phyloP scores from a whole-genome alignment of 2,797 vertebrate genomes.

The Gymnothorax reevesii region DNA sequence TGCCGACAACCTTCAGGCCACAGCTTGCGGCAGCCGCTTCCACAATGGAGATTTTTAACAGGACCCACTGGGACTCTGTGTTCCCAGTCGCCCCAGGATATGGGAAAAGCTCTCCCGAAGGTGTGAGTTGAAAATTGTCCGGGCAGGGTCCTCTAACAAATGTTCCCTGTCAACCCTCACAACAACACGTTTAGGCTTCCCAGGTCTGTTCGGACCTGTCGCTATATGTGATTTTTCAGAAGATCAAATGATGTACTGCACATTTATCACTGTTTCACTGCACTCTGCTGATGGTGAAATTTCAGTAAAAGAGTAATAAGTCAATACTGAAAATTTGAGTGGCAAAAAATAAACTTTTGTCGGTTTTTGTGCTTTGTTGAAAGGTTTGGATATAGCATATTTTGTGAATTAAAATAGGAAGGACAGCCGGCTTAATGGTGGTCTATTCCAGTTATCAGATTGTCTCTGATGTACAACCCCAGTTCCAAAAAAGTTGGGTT shows the following conservation, averaged over 20 bases:
- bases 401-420: constrained; percentile 11
- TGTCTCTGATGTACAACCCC: not conserved
- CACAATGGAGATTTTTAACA: too few species aligned
- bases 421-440: not conserved
- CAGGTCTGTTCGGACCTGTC: too few species aligned
- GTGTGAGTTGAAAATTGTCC: too few species aligned
- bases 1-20: too few species aligned
- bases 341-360: not conserved
- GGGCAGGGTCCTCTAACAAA: too few species aligned
- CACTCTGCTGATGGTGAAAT: not conserved
- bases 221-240: not conserved
- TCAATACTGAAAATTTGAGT: not conserved
- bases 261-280: not conserved
- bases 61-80: too few species aligned
- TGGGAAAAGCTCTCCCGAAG: too few species aligned
- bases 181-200: too few species aligned
- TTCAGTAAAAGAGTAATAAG: not conserved
- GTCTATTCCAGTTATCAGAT: not conserved
- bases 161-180: too few species aligned
- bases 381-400: constrained; percentile 30
- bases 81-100: too few species aligned
- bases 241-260: not conserved
- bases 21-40: too few species aligned
- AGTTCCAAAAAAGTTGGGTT: too few species aligned
- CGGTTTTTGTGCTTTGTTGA: constrained; percentile 21